Evolutionary conservation across 2,113 vertebrate genomes (phyloP).

Genomic region (Bagarius yarrelli): DNA sequence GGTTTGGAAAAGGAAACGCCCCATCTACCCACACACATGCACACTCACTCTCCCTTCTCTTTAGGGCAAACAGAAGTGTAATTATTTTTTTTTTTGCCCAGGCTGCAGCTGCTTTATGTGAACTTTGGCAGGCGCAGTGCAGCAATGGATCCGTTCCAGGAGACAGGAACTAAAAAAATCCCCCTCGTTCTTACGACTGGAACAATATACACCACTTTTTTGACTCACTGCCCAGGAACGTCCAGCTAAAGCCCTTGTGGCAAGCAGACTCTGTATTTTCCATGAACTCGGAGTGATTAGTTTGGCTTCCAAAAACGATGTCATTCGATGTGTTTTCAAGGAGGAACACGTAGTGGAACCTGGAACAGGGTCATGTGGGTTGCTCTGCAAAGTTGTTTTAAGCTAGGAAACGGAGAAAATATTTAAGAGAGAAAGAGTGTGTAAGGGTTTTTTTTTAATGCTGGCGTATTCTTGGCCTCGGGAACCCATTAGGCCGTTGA

Average conservation of each 20-base stretch:
- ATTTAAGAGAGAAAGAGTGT: slow-evolving; percentile 11
- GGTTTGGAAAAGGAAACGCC: slow-evolving; percentile 14
- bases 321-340: slow-evolving; percentile 56
- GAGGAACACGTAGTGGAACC: slow-evolving; percentile 50
- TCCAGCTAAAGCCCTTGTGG: slow-evolving; percentile 42
- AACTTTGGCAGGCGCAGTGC: slow-evolving; percentile 46
- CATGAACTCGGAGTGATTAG: slow-evolving; percentile 45
- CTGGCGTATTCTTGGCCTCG: slow-evolving; percentile 22
- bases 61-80: slow-evolving; percentile 50
- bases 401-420: slow-evolving; percentile 18
- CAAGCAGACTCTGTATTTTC: slow-evolving; percentile 54
- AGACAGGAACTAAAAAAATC: slow-evolving; percentile 53
- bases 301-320: slow-evolving; percentile 42
- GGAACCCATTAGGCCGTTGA: slow-evolving; percentile 30
- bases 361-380: slow-evolving; percentile 38
- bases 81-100: slow-evolving; percentile 51
- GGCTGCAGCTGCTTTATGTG: slow-evolving; percentile 52
- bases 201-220: slow-evolving; percentile 48
- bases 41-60: slow-evolving; percentile 28
- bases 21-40: not conserved
- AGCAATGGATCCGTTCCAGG: slow-evolving; percentile 41
- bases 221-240: slow-evolving; percentile 47
- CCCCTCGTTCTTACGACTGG: slow-evolving; percentile 35
- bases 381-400: slow-evolving; percentile 22
- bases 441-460: not conserved